A percentile compares a stretch with the other conserved stretches of the same genome.
These are phyloP conservation scores for Cyanoramphus novaezelandiae DNA, from an alignment of 2,113 vertebrate genomes.

Conservation along the genomic window DNA sequence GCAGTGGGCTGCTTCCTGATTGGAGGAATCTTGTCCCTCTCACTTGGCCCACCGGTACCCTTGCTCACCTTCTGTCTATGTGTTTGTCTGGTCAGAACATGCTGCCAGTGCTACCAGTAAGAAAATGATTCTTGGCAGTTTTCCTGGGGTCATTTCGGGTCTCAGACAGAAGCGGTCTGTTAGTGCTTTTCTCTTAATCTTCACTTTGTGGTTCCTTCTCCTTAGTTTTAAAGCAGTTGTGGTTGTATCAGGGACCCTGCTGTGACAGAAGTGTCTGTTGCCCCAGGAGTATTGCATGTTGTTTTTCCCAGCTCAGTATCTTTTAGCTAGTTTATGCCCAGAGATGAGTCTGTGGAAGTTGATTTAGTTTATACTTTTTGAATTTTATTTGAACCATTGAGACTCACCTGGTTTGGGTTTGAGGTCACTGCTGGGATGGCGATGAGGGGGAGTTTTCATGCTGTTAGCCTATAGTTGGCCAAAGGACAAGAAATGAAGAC, in stretches of 20 bases:
- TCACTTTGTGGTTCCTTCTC: neutral
- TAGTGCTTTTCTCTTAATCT: constrained; percentile 26
- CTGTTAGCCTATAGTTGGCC: constrained; percentile 4
- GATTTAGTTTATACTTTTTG: neutral
- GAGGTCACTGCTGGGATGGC: constrained; percentile 21
- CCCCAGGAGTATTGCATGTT: neutral
- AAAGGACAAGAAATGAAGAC: neutral
- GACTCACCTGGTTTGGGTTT: constrained; percentile 9
- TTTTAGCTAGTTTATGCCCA: neutral
- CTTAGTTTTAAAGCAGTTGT: neutral
- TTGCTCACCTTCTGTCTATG: neutral
- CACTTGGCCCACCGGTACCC: fast-evolving
- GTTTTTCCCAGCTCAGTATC: neutral
- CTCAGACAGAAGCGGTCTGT: neutral
- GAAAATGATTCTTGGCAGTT: constrained; percentile 34
- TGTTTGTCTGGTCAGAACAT: neutral
- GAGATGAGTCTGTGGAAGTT: neutral
- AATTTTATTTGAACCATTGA: neutral
- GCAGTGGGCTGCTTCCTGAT: neutral
- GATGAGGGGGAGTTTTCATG: neutral
- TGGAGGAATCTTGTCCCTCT: neutral
- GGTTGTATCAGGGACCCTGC: neutral
- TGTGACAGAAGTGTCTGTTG: neutral
- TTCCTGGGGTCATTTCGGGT: constrained; percentile 40
- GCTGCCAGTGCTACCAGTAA: constrained; percentile 24